Base-by-base conservation (phyloP, 2,888 invertebrate genomes). In the Matsumyia berberina region DNA sequence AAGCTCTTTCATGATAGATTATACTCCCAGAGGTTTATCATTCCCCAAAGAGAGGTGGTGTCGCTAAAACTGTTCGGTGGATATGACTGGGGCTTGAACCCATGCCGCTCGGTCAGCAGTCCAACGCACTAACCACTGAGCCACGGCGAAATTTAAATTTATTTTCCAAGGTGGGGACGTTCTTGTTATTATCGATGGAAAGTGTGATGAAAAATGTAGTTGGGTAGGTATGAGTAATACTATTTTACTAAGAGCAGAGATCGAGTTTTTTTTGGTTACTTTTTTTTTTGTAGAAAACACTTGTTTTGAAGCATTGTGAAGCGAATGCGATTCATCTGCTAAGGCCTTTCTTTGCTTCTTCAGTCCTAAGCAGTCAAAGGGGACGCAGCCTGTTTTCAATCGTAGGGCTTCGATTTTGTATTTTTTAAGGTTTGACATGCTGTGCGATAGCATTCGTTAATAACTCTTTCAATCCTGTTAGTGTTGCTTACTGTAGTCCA, bases 291-390 rank as follows among this genome's bases (percentile, higher is more conserved):
- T 42, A 12, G 1, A 35, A 9, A 42, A 12, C 42, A 1, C 15
- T 15, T 42, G 7, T 42, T 42, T 42, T 42, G 15, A 3, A 42
- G 2, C 15, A 42, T 15, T 12, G 39, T 12, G 5, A 39, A 39
- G 39, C 8, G 39, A n/a, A 39, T 39, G 12, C 12, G 39, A 39
- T 5, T 12, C 39, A 39, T 15, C 42, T 15, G 42, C 42, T 42
- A 42, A 42, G 5, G 15, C 42, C 42, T 39, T 39, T n/a, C 39
- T 39, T 39, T n/a, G n/a, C n/a, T n/a, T n/a, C n/a, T n/a, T n/a
- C n/a, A n/a, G n/a, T n/a, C n/a, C n/a, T n/a, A n/a, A n/a, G n/a
- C n/a, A n/a, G 12, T 8, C 12, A n/a, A 39, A 39, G 7, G n/a
- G 39, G 39, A 39, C 12, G 39, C n/a, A 39, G 39, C 39, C 39